A percentile compares a stretch with the other conserved stretches of the same genome.
Evolutionary conservation across 2,797 vertebrate species (phyloP).

Genomic region (Alosa sapidissima): DNA sequence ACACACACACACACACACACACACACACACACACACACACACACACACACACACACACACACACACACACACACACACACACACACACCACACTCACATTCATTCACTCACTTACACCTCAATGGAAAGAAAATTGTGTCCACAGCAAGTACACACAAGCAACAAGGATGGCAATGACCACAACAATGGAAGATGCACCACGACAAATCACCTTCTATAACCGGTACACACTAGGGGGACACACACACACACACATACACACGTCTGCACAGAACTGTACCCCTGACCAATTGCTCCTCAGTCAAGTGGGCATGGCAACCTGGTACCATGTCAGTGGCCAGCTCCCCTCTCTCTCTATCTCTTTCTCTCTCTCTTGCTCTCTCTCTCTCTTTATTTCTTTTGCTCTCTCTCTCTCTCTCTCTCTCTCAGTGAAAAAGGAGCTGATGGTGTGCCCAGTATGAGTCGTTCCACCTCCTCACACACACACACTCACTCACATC

Average conservation of each 20-base stretch:
- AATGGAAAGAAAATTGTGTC: neutral
- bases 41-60: neutral
- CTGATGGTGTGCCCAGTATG: neutral
- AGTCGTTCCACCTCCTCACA: too few species aligned
- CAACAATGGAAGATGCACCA: neutral
- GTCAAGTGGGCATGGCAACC: too few species aligned
- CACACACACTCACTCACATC: too few species aligned
- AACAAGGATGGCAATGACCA: neutral
- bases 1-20: slow-evolving; percentile 19
- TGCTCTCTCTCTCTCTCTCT: neutral
- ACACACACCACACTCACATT: slow-evolving; percentile 6
- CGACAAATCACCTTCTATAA: neutral
- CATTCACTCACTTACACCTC: neutral
- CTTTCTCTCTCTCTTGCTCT: neutral
- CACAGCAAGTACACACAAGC: neutral
- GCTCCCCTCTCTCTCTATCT: neutral
- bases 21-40: slow-evolving; percentile 23
- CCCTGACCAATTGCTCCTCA: neutral
- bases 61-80: slow-evolving; percentile 18
- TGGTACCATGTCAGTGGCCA: too few species aligned
- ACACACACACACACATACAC: neutral
- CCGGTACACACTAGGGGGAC: neutral
- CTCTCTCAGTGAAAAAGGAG: neutral
- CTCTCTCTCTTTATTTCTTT: neutral
- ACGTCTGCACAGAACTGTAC: neutral